Percentiles rank a stretch among this genome's conserved stretches.
Conservation (phyloP, 1,140 invertebrate species). For the Potamilus streckersoni region DNA sequence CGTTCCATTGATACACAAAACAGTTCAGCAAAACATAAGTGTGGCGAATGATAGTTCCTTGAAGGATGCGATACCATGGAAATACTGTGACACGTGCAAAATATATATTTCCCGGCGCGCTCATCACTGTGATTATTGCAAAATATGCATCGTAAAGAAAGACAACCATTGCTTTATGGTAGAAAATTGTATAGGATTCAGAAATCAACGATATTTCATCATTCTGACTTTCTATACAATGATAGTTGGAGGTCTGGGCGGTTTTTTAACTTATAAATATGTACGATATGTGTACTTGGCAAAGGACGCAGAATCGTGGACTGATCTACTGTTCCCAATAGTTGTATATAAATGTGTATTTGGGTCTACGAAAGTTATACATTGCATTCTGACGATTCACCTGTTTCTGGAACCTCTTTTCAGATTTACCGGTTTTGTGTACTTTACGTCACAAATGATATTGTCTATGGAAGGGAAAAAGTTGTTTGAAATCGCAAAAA, state of each 20-base stretch:
- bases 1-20: slow-evolving; percentile 5
- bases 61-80: slow-evolving; percentile 26
- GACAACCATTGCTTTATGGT: slow-evolving; percentile 96
- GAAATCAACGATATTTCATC: slow-evolving; percentile 90
- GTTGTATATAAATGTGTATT: slow-evolving; percentile 25
- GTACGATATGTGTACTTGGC: slow-evolving; percentile 20
- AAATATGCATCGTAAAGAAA: slow-evolving; percentile 84
- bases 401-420: slow-evolving; percentile 36
- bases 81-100: slow-evolving; percentile 35
- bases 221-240: slow-evolving; percentile 80
- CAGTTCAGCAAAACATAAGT: not conserved
- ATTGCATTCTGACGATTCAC: slow-evolving; percentile 35
- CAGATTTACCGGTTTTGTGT: slow-evolving; percentile 31
- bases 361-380: slow-evolving; percentile 4
- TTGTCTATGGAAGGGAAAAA: slow-evolving; percentile 40
- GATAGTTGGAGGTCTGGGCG: slow-evolving; percentile 22
- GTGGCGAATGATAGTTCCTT: slow-evolving; percentile 2
- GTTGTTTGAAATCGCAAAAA: slow-evolving; percentile 45
- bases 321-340: slow-evolving; percentile 30
- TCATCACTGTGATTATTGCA: slow-evolving; percentile 44
- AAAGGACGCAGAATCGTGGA: slow-evolving; percentile 14
- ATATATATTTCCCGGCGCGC: slow-evolving; percentile 38
- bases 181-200: slow-evolving; percentile 88
- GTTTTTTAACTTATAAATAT: slow-evolving; percentile 31
- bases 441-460: slow-evolving; percentile 40